Conservation (phyloP, 2,888 invertebrate genomes). For the Ormyrus pomaceus region DNA sequence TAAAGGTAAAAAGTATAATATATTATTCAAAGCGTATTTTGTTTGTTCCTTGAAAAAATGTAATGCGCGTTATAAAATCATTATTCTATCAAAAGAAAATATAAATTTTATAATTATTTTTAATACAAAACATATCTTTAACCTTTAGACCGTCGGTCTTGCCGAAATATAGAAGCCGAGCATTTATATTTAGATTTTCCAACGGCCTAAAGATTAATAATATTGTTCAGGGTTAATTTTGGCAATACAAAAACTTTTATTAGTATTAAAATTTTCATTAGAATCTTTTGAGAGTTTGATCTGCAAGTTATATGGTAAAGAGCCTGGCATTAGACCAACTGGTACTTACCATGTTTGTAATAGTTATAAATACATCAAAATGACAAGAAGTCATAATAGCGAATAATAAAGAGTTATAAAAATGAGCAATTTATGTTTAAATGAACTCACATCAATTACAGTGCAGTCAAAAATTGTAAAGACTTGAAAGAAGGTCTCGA, state of each 20-base stretch:
- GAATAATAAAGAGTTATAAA: not conserved
- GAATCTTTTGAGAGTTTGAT: not conserved
- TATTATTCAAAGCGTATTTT: not conserved
- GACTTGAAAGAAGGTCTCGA: slow-evolving; percentile 14
- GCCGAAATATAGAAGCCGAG: too few species aligned
- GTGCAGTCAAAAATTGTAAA: not conserved
- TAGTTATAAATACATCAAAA: slow-evolving; percentile 10
- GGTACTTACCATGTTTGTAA: slow-evolving; percentile 75
- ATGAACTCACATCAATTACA: slow-evolving; percentile 3
- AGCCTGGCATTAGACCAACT: slow-evolving; percentile 78
- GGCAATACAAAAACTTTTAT: too few species aligned
- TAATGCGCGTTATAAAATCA: not conserved
- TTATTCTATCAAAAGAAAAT: too few species aligned
- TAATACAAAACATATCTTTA: too few species aligned
- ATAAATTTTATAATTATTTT: too few species aligned
- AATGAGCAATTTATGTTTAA: not conserved
- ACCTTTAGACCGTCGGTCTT: too few species aligned
- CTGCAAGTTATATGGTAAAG: slow-evolving; percentile 74
- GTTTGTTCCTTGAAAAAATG: not conserved
- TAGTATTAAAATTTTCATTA: too few species aligned
- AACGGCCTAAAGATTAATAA: too few species aligned
- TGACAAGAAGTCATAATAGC: not conserved
- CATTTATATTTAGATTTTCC: too few species aligned
- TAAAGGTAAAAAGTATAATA: not conserved
- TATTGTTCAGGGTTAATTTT: too few species aligned